Evolutionary conservation across 2,797 vertebrate genomes (phyloP).

Genomic region (Chrysocyon brachyurus): DNA sequence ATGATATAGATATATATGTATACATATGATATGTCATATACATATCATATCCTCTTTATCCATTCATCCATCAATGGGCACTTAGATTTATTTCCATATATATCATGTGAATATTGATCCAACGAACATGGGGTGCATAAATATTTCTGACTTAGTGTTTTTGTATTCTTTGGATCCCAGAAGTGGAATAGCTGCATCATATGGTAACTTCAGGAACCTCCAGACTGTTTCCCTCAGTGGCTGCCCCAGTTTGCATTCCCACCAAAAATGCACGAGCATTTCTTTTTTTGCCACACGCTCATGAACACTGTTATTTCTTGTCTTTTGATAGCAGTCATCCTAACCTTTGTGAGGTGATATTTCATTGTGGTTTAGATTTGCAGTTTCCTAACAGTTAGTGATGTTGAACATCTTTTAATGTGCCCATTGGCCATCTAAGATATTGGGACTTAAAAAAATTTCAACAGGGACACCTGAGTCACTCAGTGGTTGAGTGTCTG

Average conservation of each 20-base stretch:
- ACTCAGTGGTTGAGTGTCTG: too few species aligned
- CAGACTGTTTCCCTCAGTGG: neutral
- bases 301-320: neutral
- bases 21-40: too few species aligned
- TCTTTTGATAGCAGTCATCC: neutral
- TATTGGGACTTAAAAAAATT: neutral
- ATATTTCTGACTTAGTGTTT: neutral
- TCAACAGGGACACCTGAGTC: too few species aligned
- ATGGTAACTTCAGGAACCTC: neutral
- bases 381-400: neutral
- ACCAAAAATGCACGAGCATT: rapidly evolving
- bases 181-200: neutral
- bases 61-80: neutral
- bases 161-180: neutral
- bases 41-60: neutral
- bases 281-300: neutral
- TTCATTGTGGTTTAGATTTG: neutral
- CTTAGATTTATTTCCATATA: neutral
- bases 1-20: neutral
- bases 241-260: neutral
- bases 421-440: neutral
- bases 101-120: neutral
- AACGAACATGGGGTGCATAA: neutral
- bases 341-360: neutral
- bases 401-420: neutral